Base-by-base conservation (phyloP, 2,113 vertebrate genomes). In the Periophthalmodon schlosseri region DNA sequence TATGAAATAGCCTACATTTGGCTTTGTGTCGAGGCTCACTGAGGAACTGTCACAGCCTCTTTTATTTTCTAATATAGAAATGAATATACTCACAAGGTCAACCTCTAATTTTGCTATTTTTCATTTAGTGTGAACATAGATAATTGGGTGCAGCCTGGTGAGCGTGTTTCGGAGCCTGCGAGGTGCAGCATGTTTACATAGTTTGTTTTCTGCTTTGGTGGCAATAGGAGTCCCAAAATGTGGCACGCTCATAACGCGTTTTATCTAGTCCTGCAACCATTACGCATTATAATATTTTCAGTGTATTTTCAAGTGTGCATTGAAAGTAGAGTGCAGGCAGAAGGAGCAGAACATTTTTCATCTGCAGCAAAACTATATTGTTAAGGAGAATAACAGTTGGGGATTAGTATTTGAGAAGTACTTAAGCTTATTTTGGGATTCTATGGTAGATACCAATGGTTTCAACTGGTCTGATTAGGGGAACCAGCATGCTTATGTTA, bases 1-100 rank as follows among this genome's bases (percentile, higher is more conserved):
- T 86, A 87, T 86, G 69, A 88, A 84, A 90, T 89, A 88, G 87
- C 87, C 87, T 89, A 89, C 87, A 90, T 91, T 91, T 89, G 86
- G 78, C 79, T 88, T 87, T 86, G 87, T 88, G 78, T 89, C 72
- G 76, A 89, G 81, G 85, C 79, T 85, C 86, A 91, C 83, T 74
- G 81, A 88, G 80, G 81, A 88, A 86, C 83, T 68, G 58, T 56
- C 81, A 77, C 70, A 66, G 82, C 73, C 68, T 76, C 81, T 80
- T 75, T 82, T 71, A 82, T 78, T 56, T 74, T 77, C 75, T 70
- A 66, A 73, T 85, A 71, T 82, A 36, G 69, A 20, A 56, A 44
- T 44, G 69, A 78, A 75, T 72, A 81, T 78, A 56, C 69, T 80
- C 84, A 46, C 60, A 9, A 70, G 74, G 72, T 77, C 80, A 73